These are phyloP conservation scores for Neolamprologus devosi DNA, from an alignment of 2,113 vertebrate species.

Conservation along the genomic window DNA sequence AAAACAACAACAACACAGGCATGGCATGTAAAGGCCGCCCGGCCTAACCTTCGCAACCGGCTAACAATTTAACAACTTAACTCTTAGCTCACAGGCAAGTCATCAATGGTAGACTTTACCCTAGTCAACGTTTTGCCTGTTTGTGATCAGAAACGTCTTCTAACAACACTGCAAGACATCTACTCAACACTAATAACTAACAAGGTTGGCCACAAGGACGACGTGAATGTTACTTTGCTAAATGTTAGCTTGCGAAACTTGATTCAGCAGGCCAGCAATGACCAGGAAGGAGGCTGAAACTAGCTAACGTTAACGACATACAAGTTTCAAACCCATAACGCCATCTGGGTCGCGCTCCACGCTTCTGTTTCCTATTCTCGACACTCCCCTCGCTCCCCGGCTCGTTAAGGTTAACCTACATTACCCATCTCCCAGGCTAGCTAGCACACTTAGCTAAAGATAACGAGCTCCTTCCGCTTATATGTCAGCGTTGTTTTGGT, in stretches of 20 bases:
- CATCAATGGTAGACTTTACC: background rate
- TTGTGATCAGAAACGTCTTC: background rate
- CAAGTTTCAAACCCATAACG: background rate
- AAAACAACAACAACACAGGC: conserved; percentile 18
- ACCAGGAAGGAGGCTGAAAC: background rate
- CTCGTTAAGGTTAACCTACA: conserved; percentile 21
- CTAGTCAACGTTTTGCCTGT: background rate
- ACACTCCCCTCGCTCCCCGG: conserved; percentile 7
- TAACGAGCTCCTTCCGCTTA: conserved; percentile 7
- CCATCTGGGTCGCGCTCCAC: background rate
- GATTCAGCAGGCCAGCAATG: background rate
- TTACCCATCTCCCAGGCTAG: conserved; percentile 32
- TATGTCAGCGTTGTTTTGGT: conserved; percentile 14
- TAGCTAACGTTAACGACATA: background rate
- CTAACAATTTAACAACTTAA: background rate
- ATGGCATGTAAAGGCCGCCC: background rate
- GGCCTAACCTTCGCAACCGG: conserved; percentile 16
- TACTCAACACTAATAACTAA: background rate
- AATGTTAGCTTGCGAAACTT: conserved; percentile 2
- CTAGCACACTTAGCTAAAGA: conserved; percentile 12
- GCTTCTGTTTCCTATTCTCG: background rate
- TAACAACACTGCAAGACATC: background rate
- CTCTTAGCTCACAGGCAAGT: background rate
- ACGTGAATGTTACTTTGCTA: conserved; percentile 5
- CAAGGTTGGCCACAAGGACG: conserved; percentile 64